A percentile compares a stretch with the other conserved stretches of the same genome.
These are phyloP conservation scores for Cepaea hortensis DNA, from an alignment of 2,888 invertebrate species.

Conservation along the genomic window DNA sequence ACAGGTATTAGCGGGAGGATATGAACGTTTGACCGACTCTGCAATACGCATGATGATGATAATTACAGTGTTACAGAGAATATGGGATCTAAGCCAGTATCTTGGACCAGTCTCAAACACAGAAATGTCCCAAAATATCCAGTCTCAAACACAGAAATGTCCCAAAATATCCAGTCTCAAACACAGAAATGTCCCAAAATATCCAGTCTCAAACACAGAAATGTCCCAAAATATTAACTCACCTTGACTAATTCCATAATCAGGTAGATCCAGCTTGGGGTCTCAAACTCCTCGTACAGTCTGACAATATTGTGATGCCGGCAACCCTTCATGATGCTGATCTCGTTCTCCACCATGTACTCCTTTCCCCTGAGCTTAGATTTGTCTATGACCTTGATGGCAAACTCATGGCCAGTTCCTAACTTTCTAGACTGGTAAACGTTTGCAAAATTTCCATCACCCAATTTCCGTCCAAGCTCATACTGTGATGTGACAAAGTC, in stretches of 20 bases:
- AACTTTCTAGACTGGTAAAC: constrained; percentile 71
- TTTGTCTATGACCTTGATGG: constrained; percentile 77
- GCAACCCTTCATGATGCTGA: constrained; percentile 76
- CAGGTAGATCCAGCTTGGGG: constrained; percentile 75
- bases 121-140: too few relatives aligned
- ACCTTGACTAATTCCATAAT: constrained; percentile 77
- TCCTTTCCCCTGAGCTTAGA: constrained; percentile 76
- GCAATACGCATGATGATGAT: too few relatives aligned
- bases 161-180: too few relatives aligned
- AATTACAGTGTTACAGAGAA: too few relatives aligned
- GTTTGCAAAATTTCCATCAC: constrained; percentile 77
- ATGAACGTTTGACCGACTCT: too few relatives aligned
- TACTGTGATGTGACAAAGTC: constrained; percentile 69
- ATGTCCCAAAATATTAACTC: constrained; percentile 38
- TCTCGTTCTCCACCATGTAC: constrained; percentile 77
- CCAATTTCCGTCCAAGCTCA: constrained; percentile 72
- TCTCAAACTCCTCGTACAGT: constrained; percentile 76
- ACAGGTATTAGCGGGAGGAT: too few relatives aligned
- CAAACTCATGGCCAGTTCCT: constrained; percentile 70
- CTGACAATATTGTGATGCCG: constrained; percentile 75
- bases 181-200: too few relatives aligned
- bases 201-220: too few relatives aligned
- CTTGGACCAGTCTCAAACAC: too few relatives aligned
- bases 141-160: too few relatives aligned
- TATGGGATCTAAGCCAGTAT: too few relatives aligned